phyloP scores from a whole-genome alignment of 2,888 invertebrate species.

The Dascillus cervinus region DNA sequence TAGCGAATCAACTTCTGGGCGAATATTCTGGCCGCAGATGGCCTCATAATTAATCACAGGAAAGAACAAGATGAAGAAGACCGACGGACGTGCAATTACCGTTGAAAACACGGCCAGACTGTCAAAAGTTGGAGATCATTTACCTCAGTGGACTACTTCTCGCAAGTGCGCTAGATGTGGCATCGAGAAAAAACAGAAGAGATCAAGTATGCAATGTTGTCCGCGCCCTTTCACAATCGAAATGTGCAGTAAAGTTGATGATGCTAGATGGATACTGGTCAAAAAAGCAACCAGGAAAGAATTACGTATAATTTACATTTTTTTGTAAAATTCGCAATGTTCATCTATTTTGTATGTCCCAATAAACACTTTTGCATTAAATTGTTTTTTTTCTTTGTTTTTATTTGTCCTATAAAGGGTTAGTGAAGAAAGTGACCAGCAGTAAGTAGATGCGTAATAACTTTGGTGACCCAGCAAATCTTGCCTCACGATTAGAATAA shows the following conservation, averaged over 20 bases:
- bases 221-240: conserved; percentile 4
- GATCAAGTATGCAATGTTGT: conserved; percentile 4
- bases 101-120: conserved; percentile 7
- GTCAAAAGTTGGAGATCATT: conserved; percentile 9
- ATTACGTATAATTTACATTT: background rate
- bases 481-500: too few species aligned
- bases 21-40: conserved; percentile 4
- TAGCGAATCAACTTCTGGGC: conserved; percentile 6
- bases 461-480: too few species aligned
- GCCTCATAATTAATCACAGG: conserved; percentile 1
- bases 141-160: conserved; percentile 6
- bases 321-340: conserved; percentile 1
- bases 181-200: conserved; percentile 9
- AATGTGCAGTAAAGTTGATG: background rate
- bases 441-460: too few species aligned
- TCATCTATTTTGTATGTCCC: background rate
- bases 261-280: background rate
- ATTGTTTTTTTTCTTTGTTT: conserved; percentile 1
- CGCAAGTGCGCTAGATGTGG: conserved; percentile 12
- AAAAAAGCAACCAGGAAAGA: conserved; percentile 2
- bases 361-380: conserved; percentile 2
- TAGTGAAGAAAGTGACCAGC: too few species aligned
- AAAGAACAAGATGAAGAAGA: conserved; percentile 5
- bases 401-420: conserved; percentile 7
- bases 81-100: conserved; percentile 3